phyloP scores from a whole-genome alignment of 2,797 vertebrate species.

The Sebastes steindachneri region DNA sequence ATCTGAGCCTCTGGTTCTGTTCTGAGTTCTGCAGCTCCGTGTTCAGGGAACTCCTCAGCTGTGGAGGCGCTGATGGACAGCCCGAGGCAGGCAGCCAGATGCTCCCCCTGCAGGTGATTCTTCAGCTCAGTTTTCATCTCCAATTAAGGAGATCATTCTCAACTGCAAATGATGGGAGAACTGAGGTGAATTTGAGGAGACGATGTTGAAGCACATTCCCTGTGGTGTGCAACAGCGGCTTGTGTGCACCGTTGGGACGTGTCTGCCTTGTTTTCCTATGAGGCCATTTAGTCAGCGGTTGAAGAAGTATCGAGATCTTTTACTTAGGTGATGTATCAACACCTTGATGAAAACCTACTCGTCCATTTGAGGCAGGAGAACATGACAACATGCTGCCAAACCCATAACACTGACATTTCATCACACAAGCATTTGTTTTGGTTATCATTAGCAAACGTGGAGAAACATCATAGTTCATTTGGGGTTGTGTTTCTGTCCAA shows the following conservation, averaged over 20 bases:
- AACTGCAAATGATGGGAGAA: slow-evolving; percentile 7
- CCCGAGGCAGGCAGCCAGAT: slow-evolving; percentile 53
- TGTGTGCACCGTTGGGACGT: background rate
- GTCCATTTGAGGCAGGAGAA: background rate
- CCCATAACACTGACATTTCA: background rate
- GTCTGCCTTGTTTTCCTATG: background rate
- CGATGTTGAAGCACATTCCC: background rate
- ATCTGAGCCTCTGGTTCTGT: slow-evolving; percentile 20
- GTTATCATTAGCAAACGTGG: background rate
- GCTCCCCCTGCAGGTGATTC: slow-evolving; percentile 49
- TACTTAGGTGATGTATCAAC: background rate
- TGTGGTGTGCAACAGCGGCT: background rate
- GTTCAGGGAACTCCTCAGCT: slow-evolving; percentile 33
- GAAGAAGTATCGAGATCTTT: background rate
- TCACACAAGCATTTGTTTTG: too few relatives aligned
- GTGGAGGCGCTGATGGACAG: slow-evolving; percentile 36
- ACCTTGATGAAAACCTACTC: background rate
- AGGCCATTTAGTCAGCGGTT: background rate
- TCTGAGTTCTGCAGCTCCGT: slow-evolving; percentile 13
- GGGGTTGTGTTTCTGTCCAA: background rate
- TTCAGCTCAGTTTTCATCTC: slow-evolving; percentile 39
- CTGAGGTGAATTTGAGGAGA: slow-evolving; percentile 6
- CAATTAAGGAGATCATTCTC: slow-evolving; percentile 41
- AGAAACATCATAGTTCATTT: background rate
- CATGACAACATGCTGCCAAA: background rate